phyloP scores from a whole-genome alignment of 2,797 vertebrate genomes.

The Phyllotis vaccarum region DNA sequence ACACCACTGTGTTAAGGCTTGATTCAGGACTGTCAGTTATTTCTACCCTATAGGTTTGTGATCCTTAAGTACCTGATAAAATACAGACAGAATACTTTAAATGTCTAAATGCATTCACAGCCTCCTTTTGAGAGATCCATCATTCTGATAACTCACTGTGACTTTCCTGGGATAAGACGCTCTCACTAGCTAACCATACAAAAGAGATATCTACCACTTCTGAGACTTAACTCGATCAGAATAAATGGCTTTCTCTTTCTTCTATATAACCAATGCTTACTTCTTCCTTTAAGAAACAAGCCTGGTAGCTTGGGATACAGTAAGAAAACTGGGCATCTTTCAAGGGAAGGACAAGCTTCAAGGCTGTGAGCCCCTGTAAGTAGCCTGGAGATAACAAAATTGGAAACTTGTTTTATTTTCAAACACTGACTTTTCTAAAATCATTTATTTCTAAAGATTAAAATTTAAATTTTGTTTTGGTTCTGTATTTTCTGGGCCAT shows the following conservation, averaged over 20 bases:
- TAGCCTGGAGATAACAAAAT: neutral
- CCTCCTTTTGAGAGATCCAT: neutral
- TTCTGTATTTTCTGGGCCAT: neutral
- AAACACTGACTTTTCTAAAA: neutral
- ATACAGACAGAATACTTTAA: neutral
- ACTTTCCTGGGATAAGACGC: neutral
- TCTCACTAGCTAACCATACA: neutral
- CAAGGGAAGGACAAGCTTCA: neutral
- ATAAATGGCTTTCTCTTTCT: neutral
- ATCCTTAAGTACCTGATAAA: neutral
- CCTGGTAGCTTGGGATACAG: neutral
- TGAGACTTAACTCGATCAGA: neutral
- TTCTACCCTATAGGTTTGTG: neutral
- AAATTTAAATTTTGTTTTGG: neutral
- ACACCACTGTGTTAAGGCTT: neutral
- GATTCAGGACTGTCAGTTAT: neutral
- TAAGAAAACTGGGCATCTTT: neutral
- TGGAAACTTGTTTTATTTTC: neutral
- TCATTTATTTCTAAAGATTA: neutral
- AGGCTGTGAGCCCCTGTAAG: neutral
- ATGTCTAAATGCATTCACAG: neutral
- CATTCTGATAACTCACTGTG: neutral
- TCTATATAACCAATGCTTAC: neutral
- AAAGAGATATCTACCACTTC: neutral
- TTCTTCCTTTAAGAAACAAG: neutral